These are phyloP conservation scores for Salvelinus alpinus DNA, from an alignment of 2,113 vertebrate genomes.

Conservation along the genomic window DNA sequence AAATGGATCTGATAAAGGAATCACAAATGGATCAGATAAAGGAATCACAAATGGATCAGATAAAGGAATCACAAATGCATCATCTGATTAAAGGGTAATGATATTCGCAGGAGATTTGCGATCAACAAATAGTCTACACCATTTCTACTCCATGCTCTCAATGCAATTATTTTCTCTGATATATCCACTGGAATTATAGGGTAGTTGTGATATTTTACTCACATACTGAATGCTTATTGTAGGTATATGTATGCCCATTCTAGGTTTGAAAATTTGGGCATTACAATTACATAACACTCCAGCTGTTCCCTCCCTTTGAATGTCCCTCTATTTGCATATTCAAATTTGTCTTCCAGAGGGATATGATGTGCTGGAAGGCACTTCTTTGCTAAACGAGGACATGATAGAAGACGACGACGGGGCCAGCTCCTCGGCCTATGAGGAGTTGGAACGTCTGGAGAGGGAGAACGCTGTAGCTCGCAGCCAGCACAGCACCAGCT, in stretches of 20 bases:
- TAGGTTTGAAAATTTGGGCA: conserved; percentile 39
- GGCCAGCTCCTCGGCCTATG: conserved; percentile 79
- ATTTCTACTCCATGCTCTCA: background rate
- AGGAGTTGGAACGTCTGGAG: conserved; percentile 75
- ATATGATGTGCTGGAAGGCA: conserved; percentile 80
- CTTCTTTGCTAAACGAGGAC: conserved; percentile 80
- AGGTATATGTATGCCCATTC: conserved; percentile 55
- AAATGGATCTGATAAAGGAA: background rate
- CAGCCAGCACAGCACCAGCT: conserved; percentile 82
- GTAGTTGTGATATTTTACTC: conserved; percentile 34
- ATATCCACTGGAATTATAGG: background rate
- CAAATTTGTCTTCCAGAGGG: conserved; percentile 81
- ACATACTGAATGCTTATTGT: conserved; percentile 69
- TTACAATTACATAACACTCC: conserved; percentile 56
- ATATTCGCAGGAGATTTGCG: background rate
- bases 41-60: background rate
- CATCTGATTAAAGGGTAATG: background rate
- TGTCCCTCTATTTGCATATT: conserved; percentile 74
- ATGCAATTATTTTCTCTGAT: background rate
- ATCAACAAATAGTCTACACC: background rate
- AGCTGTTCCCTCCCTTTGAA: conserved; percentile 75
- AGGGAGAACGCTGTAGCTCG: conserved; percentile 75
- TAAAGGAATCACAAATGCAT: background rate
- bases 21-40: background rate
- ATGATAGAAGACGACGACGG: conserved; percentile 81